These are phyloP conservation scores for Cheirogaleus medius DNA, from an alignment of 2,113 vertebrate species.

Conservation along the genomic window DNA sequence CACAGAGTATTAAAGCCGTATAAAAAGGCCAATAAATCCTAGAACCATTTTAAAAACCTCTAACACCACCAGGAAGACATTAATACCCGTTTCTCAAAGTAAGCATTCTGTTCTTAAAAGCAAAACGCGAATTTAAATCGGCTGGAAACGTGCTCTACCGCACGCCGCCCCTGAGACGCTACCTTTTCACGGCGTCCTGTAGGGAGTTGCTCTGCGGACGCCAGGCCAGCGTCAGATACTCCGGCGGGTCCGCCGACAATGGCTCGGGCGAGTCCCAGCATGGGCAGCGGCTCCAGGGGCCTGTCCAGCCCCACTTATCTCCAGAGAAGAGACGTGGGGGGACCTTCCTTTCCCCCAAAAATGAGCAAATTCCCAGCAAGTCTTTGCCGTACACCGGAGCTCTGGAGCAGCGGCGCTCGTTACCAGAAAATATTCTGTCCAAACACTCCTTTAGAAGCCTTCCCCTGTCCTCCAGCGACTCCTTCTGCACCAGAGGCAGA, in stretches of 20 bases:
- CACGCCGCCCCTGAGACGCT: too few relatives aligned
- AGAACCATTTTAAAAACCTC: neutral
- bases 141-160: neutral
- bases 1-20: neutral
- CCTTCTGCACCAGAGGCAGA: slow-evolving; percentile 80
- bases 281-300: slow-evolving; percentile 88
- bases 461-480: slow-evolving; percentile 89
- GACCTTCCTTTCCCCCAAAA: neutral
- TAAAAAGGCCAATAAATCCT: neutral
- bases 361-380: slow-evolving; percentile 86
- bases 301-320: slow-evolving; percentile 90
- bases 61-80: too few relatives aligned
- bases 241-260: slow-evolving; percentile 74
- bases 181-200: too few relatives aligned
- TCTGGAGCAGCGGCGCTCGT: slow-evolving; percentile 84
- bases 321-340: slow-evolving; percentile 61
- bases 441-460: slow-evolving; percentile 90
- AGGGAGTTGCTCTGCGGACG: too few relatives aligned
- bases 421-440: slow-evolving; percentile 87
- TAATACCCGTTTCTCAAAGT: neutral
- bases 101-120: neutral
- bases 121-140: neutral
- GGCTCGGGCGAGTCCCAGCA: slow-evolving; percentile 61
- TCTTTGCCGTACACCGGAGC: slow-evolving; percentile 91
- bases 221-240: slow-evolving; percentile 78